phyloP scores from a whole-genome alignment of 1,140 invertebrate species.

The Cherax quadricarinatus region DNA sequence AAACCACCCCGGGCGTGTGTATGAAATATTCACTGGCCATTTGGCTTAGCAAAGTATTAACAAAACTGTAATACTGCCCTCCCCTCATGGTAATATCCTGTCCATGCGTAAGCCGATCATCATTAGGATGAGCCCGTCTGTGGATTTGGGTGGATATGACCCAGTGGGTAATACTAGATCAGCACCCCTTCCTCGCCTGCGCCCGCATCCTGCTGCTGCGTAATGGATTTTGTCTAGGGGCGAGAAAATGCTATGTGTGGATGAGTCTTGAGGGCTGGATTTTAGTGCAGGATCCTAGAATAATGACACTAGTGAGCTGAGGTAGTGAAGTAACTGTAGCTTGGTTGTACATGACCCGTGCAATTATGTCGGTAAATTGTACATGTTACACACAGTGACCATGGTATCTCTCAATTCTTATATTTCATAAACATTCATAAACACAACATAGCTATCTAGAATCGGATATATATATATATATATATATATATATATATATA shows the following conservation, averaged over 20 bases:
- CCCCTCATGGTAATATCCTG: slow-evolving; percentile 22
- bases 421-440: not conserved
- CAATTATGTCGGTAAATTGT: not conserved
- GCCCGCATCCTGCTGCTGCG: not conserved
- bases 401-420: not conserved
- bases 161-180: not conserved
- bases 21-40: slow-evolving; percentile 18
- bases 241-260: not conserved
- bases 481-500: slow-evolving; percentile 38
- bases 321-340: not conserved
- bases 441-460: not conserved
- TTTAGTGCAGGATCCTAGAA: not conserved
- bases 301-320: not conserved
- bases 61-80: not conserved
- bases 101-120: slow-evolving; percentile 1
- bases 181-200: not conserved
- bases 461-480: not conserved
- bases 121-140: slow-evolving; percentile 2
- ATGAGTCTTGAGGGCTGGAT: not conserved
- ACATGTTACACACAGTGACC: not conserved
- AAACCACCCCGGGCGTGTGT: not conserved
- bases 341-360: not conserved
- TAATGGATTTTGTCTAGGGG: not conserved
- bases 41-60: slow-evolving; percentile 33
- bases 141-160: not conserved